phyloP scores from a whole-genome alignment of 2,888 invertebrate species.

The Ernsta delagoae region DNA sequence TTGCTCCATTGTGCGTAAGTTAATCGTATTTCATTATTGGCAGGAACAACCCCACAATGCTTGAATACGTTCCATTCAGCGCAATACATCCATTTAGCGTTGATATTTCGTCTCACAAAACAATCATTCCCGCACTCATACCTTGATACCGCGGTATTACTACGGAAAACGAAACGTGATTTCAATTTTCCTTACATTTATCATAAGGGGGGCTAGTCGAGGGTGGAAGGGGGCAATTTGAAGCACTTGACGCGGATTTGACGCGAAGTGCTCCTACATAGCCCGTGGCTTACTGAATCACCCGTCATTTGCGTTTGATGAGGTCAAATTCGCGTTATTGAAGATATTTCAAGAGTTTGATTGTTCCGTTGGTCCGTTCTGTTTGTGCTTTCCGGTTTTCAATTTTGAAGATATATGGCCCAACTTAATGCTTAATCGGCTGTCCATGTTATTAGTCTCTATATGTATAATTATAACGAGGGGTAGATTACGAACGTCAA shows the following conservation, averaged over 20 bases:
- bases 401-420: not conserved
- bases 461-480: not conserved
- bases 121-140: conserved; percentile 56
- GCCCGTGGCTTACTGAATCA: conserved; percentile 68
- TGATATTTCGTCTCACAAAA: conserved; percentile 56
- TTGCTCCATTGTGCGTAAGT: conserved; percentile 28
- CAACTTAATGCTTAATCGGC: too few relatives aligned
- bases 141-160: conserved; percentile 51
- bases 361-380: conserved; percentile 45
- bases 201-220: conserved; percentile 54
- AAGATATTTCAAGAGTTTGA: conserved; percentile 54
- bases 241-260: conserved; percentile 71
- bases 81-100: conserved; percentile 53
- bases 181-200: conserved; percentile 73
- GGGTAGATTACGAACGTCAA: conserved; percentile 5
- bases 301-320: conserved; percentile 69
- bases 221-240: conserved; percentile 56
- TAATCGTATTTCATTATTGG: conserved; percentile 36
- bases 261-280: conserved; percentile 69
- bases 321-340: conserved; percentile 61
- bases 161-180: conserved; percentile 66
- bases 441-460: not conserved
- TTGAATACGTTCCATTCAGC: conserved; percentile 45
- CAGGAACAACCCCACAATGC: conserved; percentile 37
- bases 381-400: conserved; percentile 22